Base-by-base conservation (phyloP, 1,140 invertebrate species). In the Papilio aristodemus region DNA sequence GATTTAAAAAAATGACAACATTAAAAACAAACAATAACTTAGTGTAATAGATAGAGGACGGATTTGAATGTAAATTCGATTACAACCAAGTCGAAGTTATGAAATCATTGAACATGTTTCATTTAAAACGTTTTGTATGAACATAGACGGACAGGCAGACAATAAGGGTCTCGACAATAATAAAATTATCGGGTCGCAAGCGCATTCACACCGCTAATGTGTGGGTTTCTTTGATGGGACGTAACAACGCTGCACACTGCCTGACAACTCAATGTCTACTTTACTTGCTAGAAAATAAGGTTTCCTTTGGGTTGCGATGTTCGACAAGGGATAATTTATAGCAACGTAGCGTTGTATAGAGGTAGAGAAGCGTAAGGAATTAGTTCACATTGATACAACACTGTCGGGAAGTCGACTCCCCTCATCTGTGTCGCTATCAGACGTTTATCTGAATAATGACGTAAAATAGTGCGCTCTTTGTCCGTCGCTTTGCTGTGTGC, bases 201-300 rank as follows among this genome's bases (percentile, higher is more conserved):
- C 76, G 73, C 77, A 77, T 81, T 80, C 73, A 76, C 74, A 81
- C 81, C 85, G 79, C 86, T 89, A 89, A 89, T 89, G 85, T 89
- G 82, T 84, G 85, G 86, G 84, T 85, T 85, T 79, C 71, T 81
- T 80, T 85, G 79, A 82, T 77, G 75, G 79, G 74, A 83, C 87
- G 81, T 81, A 86, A 89, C 81, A 84, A 83, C 86, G 82, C 75
- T 75, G 73, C 79, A 75, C 69, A 76, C 73, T 80, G 78, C 79
- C 75, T 78, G 10, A 75, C 11, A 57, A 60, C n/a, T 57, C 3
- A 78, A 70, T 70, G 14, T 54, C 8, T 37, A 70, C 67, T 46
- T 71, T 80, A 76, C 62, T 1, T 4, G 0, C 0, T 41, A 66
- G 43, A 6, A 0, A 6, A 66, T 75, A 59, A 72, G 41, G 72